Evolutionary conservation across 1,140 invertebrate species (phyloP).

Genomic region (Zaprionus vittiger): DNA sequence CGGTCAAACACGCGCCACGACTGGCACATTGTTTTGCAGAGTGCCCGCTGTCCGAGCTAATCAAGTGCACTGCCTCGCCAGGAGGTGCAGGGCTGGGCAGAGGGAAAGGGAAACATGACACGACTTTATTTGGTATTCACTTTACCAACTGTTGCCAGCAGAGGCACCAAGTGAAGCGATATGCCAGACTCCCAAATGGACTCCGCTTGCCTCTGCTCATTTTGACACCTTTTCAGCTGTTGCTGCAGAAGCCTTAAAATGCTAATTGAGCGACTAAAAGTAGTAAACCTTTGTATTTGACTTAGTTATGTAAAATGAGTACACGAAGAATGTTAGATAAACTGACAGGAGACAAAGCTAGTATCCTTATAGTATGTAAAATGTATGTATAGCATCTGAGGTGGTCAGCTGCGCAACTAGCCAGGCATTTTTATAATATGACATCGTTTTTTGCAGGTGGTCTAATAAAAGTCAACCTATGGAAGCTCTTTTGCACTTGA

Average conservation of each 20-base stretch:
- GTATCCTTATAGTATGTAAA: no score
- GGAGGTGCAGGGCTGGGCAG: background rate
- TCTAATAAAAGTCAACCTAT: background rate
- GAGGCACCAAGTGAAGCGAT: background rate
- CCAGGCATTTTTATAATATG: background rate
- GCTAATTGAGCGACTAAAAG: constrained; percentile 55
- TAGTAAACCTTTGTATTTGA: constrained; percentile 64
- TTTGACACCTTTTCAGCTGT: constrained; percentile 40
- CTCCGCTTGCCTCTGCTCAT: background rate
- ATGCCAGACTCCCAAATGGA: background rate
- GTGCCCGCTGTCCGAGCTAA: constrained; percentile 5
- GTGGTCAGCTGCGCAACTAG: background rate
- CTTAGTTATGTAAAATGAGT: constrained; percentile 62
- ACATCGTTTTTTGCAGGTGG: background rate
- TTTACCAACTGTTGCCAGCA: constrained; percentile 6
- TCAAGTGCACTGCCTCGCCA: constrained; percentile 31
- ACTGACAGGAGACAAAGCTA: background rate
- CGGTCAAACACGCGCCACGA: constrained; percentile 27
- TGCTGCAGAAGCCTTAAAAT: constrained; percentile 44
- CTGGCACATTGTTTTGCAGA: constrained; percentile 42
- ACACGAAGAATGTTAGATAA: background rate
- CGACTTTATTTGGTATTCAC: constrained; percentile 1
- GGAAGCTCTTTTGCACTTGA: background rate
- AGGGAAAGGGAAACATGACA: constrained; percentile 27
- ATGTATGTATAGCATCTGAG: no score